phyloP scores from a whole-genome alignment of 2,113 vertebrate species.

The Zeus faber region DNA sequence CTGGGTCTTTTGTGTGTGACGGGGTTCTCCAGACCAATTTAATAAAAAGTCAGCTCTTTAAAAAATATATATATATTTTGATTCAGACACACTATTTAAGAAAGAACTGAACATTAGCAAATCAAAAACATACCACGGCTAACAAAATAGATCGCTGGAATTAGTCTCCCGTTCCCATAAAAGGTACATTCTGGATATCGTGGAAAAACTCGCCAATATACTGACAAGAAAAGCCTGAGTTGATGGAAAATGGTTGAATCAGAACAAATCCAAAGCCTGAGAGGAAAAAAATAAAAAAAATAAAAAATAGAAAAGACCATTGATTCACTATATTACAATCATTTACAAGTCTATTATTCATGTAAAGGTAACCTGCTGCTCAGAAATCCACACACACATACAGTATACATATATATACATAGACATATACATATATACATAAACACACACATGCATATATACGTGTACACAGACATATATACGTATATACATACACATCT shows the following conservation, averaged over 20 bases:
- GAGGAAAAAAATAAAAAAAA: too few relatives aligned
- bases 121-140: conserved; percentile 70
- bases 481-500: too few relatives aligned
- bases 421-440: too few relatives aligned
- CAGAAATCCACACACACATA: conserved; percentile 67
- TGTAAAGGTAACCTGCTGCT: conserved; percentile 80
- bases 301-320: too few relatives aligned
- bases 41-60: conserved; percentile 47
- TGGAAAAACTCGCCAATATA: conserved; percentile 78
- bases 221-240: conserved; percentile 91
- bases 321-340: conserved; percentile 96
- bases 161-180: conserved; percentile 78
- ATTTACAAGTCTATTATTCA: conserved; percentile 89
- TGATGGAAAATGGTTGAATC: conserved; percentile 81
- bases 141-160: conserved; percentile 67
- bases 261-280: conserved; percentile 86
- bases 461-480: too few relatives aligned
- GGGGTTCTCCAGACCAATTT: conserved; percentile 51
- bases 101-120: conserved; percentile 64
- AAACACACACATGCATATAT: too few relatives aligned
- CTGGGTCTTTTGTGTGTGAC: too few relatives aligned
- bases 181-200: conserved; percentile 88
- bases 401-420: too few relatives aligned
- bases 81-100: conserved; percentile 60
- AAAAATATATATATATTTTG: too few relatives aligned